Conservation (phyloP, 2,113 vertebrate genomes). For the Microcebus murinus region DNA sequence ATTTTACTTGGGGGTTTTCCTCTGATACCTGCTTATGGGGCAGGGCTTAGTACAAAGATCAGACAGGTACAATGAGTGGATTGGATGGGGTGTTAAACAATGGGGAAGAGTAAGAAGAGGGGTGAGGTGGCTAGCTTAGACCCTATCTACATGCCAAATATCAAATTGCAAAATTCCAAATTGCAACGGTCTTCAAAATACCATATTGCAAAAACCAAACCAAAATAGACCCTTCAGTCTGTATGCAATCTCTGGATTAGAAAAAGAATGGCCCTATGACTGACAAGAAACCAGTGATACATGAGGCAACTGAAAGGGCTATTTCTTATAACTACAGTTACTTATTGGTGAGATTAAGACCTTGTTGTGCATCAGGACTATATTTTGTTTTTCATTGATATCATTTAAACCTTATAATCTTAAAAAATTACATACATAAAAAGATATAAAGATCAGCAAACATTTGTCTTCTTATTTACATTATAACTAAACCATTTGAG, state of each 20-base stretch:
- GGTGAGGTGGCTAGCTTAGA: neutral
- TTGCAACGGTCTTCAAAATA: neutral
- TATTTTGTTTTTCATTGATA: neutral
- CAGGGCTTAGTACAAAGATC: neutral
- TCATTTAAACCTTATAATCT: neutral
- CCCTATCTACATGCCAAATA: neutral
- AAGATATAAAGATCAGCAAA: neutral
- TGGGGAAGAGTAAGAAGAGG: neutral
- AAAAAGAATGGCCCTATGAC: neutral
- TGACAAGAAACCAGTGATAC: neutral
- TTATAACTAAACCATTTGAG: neutral
- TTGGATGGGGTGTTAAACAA: neutral
- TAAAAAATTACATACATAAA: neutral
- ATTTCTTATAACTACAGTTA: neutral
- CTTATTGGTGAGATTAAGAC: neutral
- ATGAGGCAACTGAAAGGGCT: neutral
- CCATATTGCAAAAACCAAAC: neutral
- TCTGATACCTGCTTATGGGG: neutral
- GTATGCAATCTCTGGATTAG: neutral
- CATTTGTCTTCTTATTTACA: conserved; percentile 35
- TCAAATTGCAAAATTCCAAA: neutral
- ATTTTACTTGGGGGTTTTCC: neutral
- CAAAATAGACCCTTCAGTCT: neutral
- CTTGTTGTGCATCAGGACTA: neutral
- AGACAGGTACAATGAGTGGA: neutral